Evolutionary conservation across 2,113 vertebrate genomes (phyloP).

Genomic region (Circaetus cinerascens): DNA sequence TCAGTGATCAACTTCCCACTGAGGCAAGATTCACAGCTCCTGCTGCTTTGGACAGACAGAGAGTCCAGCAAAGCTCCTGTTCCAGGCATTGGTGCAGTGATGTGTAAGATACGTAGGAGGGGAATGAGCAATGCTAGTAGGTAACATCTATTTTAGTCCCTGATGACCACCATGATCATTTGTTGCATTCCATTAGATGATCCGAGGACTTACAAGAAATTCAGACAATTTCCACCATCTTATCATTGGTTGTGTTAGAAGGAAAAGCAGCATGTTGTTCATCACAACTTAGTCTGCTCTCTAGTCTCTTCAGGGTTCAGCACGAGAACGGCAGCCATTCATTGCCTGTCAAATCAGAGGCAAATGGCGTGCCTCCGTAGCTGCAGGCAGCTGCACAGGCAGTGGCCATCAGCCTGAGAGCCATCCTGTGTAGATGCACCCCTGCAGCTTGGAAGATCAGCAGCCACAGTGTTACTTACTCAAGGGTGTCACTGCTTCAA

Average conservation of each 20-base stretch:
- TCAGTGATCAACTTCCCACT: background rate
- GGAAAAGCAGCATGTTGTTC: background rate
- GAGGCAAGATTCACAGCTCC: background rate
- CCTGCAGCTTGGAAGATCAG: background rate
- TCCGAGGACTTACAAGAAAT: background rate
- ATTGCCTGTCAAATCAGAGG: background rate
- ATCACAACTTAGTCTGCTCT: background rate
- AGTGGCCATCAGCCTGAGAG: background rate
- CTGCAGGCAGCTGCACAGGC: background rate
- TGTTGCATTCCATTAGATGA: background rate
- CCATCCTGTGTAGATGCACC: accelerated
- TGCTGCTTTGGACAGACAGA: background rate
- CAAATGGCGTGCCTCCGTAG: background rate
- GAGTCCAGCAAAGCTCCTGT: background rate
- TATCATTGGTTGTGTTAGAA: background rate
- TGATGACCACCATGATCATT: background rate
- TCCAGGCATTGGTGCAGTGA: background rate
- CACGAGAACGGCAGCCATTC: accelerated
- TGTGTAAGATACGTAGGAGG: background rate
- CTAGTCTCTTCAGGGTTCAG: background rate
- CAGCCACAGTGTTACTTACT: background rate
- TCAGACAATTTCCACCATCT: background rate
- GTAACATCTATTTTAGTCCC: background rate
- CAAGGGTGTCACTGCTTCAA: background rate
- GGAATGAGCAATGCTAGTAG: background rate